A percentile compares a stretch with the other conserved stretches of the same genome.
phyloP scores from a whole-genome alignment of 2,888 invertebrate species.

The Hirtodrosophila cameraria region DNA sequence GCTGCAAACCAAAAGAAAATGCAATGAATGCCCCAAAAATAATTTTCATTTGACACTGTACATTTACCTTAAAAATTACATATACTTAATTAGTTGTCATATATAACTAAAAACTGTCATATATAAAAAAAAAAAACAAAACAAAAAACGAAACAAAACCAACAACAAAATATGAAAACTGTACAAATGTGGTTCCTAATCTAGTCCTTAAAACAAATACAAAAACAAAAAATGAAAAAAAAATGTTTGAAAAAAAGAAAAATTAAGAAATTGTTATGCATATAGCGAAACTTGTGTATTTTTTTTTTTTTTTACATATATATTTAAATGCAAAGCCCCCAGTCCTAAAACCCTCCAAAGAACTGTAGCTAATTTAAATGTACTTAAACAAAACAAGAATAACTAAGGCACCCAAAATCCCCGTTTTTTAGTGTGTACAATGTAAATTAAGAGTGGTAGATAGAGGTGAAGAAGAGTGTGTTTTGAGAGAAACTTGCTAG shows the following conservation, averaged over 20 bases:
- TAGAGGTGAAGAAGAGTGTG: slow-evolving; percentile 9
- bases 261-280: slow-evolving; percentile 55
- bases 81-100: slow-evolving; percentile 47
- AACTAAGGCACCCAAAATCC: slow-evolving; percentile 27
- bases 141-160: slow-evolving; percentile 20
- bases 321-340: slow-evolving; percentile 22
- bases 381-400: slow-evolving; percentile 55
- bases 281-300: slow-evolving; percentile 53
- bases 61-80: slow-evolving; percentile 60
- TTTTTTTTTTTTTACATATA: slow-evolving; percentile 32
- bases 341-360: slow-evolving; percentile 51
- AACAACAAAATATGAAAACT: slow-evolving; percentile 71
- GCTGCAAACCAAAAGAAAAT: slow-evolving; percentile 61
- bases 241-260: slow-evolving; percentile 31
- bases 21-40: slow-evolving; percentile 41
- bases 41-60: slow-evolving; percentile 56
- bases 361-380: slow-evolving; percentile 71
- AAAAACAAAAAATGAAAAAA: slow-evolving; percentile 20
- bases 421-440: slow-evolving; percentile 45
- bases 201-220: slow-evolving; percentile 78
- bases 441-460: slow-evolving; percentile 10
- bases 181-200: slow-evolving; percentile 84
- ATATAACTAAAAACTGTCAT: no score
- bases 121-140: slow-evolving; percentile 21
- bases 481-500: slow-evolving; percentile 63